Evolutionary conservation across 2,888 invertebrate species (phyloP).

Genomic region (Mantis religiosa): DNA sequence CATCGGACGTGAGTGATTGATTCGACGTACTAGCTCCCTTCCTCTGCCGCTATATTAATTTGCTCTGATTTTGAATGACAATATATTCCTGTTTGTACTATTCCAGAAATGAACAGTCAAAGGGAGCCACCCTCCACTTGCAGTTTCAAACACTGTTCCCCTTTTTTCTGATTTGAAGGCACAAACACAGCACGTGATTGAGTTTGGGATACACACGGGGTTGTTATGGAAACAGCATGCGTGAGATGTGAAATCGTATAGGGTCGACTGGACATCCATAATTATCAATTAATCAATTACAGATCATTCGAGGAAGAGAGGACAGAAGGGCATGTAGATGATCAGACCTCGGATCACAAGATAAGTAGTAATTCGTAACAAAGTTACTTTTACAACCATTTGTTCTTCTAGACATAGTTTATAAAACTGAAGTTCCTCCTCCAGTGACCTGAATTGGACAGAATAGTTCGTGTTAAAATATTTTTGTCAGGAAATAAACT

Average conservation of each 20-base stretch:
- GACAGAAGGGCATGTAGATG: too few relatives aligned
- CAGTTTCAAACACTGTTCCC: neutral
- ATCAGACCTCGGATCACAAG: too few relatives aligned
- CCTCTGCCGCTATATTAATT: neutral
- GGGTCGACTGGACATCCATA: neutral
- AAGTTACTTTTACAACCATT: too few relatives aligned
- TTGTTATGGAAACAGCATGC: neutral
- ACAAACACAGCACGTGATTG: neutral
- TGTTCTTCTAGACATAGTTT: too few relatives aligned
- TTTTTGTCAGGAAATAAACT: too few relatives aligned
- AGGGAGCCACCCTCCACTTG: neutral
- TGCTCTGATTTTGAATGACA: neutral
- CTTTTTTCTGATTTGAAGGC: neutral
- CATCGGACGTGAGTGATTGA: neutral
- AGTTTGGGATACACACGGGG: neutral
- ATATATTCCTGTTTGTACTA: neutral
- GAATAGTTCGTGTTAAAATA: too few relatives aligned
- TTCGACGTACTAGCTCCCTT: neutral
- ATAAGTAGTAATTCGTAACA: too few relatives aligned
- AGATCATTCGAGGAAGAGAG: neutral
- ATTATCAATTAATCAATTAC: neutral
- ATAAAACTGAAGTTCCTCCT: too few relatives aligned
- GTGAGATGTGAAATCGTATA: neutral
- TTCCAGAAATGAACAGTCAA: neutral
- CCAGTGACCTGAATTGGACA: too few relatives aligned